Base-by-base conservation (phyloP, 2,113 vertebrate genomes). In the Symphodus melops region DNA sequence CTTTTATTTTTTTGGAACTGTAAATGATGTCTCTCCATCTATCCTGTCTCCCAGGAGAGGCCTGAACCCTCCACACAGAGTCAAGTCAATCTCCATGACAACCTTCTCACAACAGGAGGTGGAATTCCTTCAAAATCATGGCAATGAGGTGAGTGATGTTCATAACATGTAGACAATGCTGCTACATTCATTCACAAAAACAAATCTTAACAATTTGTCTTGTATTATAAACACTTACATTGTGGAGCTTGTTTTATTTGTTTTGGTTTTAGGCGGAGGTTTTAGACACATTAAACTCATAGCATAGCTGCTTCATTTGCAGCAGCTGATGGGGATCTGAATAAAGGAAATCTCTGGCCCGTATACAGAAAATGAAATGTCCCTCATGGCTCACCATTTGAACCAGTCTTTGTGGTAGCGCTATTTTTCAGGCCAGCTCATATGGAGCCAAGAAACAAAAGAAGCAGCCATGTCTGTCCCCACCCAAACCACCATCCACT, bases 21-120 rank as follows among this genome's bases (percentile, higher is more conserved):
- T 46, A 8, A 23, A n/a, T 75, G 36, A 73, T 39, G 23, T 82
- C 23, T 65, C 55, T 72, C 75, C 52, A 2, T 74, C 70, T 74
- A 53, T 88, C 67, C 69, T 81, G 52, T 78, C 48, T 92, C 85
- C 58, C 86, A 97, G 96, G 91, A 94, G 96, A 94, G 96, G 96
- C 78, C 95, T 97, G 86, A 97, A 97, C 71, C 96, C 96, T 60
- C 96, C 96, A 64, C 96, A 97, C 70, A 94, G 96, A 75, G 96
- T 97, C 90, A 97, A 97, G 83, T 97, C 96, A 49, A 97, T 97
- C 92, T 97, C 96, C 94, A 97, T 97, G 96, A 97, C 96, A 82
- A 97, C 96, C 82, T 97, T 97, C 92, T 96, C 96, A 8, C 96
- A 97, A 91, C 92, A 95, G 80, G 96, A 97, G 93, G 95, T 97